Percentiles rank a stretch among this genome's conserved stretches.
Evolutionary conservation across 1,140 invertebrate species (phyloP).

Genomic region (Planococcus citri): DNA sequence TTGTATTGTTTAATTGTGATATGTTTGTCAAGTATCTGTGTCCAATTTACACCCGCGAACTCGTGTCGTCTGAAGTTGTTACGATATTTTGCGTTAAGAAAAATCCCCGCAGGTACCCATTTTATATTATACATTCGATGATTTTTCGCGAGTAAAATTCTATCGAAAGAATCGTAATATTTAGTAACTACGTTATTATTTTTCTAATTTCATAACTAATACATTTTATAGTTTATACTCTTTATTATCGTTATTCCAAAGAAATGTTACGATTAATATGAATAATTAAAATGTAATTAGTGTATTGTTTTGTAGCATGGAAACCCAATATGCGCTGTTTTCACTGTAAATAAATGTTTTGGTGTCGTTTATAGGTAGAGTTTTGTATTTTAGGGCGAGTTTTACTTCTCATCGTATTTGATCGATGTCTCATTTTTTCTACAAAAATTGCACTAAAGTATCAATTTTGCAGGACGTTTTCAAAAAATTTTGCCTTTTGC

Average conservation of each 20-base stretch:
- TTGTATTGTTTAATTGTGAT: not conserved
- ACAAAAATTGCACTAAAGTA: too few relatives aligned
- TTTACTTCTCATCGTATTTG: too few relatives aligned
- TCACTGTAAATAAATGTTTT: conserved; percentile 1
- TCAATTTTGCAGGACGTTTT: too few relatives aligned
- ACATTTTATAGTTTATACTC: not conserved
- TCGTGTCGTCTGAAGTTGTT: too few relatives aligned
- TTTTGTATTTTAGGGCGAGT: too few relatives aligned
- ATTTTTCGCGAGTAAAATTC: not conserved
- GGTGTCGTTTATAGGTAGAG: not conserved
- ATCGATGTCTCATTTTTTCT: too few relatives aligned
- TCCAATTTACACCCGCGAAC: too few relatives aligned
- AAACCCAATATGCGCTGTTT: not conserved
- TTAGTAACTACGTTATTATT: not conserved
- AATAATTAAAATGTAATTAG: not conserved
- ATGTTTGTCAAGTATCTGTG: not conserved
- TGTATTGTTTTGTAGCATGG: not conserved
- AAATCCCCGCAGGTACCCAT: not conserved
- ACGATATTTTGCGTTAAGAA: too few relatives aligned
- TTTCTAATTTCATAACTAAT: not conserved
- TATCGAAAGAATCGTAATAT: not conserved
- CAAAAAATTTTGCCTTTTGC: too few relatives aligned
- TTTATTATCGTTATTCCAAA: not conserved
- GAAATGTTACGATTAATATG: conserved; percentile 6
- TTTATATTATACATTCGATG: not conserved